Percentiles rank a stretch among this genome's conserved stretches.
Evolutionary conservation across 2,888 invertebrate genomes (phyloP).

Genomic region (Sericinus montela): DNA sequence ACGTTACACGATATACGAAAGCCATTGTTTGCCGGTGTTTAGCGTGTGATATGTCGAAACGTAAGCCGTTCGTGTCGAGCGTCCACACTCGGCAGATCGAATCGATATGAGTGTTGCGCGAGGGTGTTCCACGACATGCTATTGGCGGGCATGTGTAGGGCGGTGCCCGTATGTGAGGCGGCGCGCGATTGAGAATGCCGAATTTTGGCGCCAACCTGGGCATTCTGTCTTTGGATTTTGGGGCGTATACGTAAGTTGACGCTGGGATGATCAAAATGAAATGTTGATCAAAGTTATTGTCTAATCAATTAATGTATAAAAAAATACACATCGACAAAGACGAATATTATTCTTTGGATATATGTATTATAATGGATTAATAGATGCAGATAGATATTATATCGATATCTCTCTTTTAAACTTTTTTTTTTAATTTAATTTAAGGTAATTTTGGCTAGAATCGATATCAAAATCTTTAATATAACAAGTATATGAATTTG

Average conservation of each 20-base stretch:
- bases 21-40: conserved; percentile 76
- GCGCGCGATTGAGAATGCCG: conserved; percentile 37
- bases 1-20: conserved; percentile 35
- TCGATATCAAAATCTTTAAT: too few relatives aligned
- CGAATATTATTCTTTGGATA: too few relatives aligned
- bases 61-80: conserved; percentile 74
- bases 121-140: conserved; percentile 67
- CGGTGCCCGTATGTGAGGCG: conserved; percentile 67
- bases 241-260: conserved; percentile 22
- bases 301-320: too few relatives aligned
- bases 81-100: conserved; percentile 70
- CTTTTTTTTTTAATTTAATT: too few relatives aligned
- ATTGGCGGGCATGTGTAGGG: conserved; percentile 73
- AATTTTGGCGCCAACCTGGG: conserved; percentile 68
- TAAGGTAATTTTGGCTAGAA: too few relatives aligned
- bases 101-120: conserved; percentile 78
- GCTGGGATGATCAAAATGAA: too few relatives aligned
- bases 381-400: too few relatives aligned
- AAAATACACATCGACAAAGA: too few relatives aligned
- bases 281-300: too few relatives aligned
- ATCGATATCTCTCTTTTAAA: too few relatives aligned
- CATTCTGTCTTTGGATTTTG: conserved; percentile 50
- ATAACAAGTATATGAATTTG: too few relatives aligned
- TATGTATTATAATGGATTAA: too few relatives aligned
- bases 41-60: conserved; percentile 78